These are phyloP conservation scores for Drosophila funebris DNA, from an alignment of 1,140 invertebrate genomes.

Conservation along the genomic window DNA sequence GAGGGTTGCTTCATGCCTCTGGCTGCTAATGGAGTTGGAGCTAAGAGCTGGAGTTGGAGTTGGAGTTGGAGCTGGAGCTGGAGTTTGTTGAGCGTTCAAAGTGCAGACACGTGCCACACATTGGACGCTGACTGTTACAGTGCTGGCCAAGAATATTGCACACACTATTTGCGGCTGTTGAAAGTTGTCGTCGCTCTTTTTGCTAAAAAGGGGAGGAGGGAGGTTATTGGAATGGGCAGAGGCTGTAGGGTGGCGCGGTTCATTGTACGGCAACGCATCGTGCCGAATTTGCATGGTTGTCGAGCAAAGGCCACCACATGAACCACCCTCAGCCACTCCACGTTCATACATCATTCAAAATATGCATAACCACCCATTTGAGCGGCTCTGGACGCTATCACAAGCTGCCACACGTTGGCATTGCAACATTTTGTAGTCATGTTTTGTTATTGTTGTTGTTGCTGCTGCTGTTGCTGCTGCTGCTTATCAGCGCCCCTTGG, in stretches of 20 bases:
- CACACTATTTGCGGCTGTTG: slow-evolving; percentile 2
- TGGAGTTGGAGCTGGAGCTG: slow-evolving; percentile 39
- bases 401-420: slow-evolving; percentile 79
- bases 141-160: slow-evolving; percentile 58
- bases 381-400: slow-evolving; percentile 60
- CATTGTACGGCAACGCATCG: slow-evolving; percentile 58
- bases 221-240: neutral
- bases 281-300: slow-evolving; percentile 73
- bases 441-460: slow-evolving; percentile 13
- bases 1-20: slow-evolving; percentile 38
- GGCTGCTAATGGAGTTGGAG: slow-evolving; percentile 54
- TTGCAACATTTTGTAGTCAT: slow-evolving; percentile 74
- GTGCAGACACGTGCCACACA: slow-evolving; percentile 73
- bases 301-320: slow-evolving; percentile 3
- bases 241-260: slow-evolving; percentile 31
- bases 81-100: slow-evolving; percentile 69
- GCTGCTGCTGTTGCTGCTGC: slow-evolving; percentile 35
- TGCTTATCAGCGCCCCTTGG: slow-evolving; percentile 65
- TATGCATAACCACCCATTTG: slow-evolving; percentile 59
- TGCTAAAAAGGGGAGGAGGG: neutral
- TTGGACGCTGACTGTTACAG: slow-evolving; percentile 43
- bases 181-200: slow-evolving; percentile 53
- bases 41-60: slow-evolving; percentile 47
- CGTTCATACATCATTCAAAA: slow-evolving; percentile 73
- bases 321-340: slow-evolving; percentile 35